A percentile compares a stretch with the other conserved stretches of the same genome.
Conservation (phyloP, 2,797 vertebrate genomes). For the Propithecus deckenii region DNA sequence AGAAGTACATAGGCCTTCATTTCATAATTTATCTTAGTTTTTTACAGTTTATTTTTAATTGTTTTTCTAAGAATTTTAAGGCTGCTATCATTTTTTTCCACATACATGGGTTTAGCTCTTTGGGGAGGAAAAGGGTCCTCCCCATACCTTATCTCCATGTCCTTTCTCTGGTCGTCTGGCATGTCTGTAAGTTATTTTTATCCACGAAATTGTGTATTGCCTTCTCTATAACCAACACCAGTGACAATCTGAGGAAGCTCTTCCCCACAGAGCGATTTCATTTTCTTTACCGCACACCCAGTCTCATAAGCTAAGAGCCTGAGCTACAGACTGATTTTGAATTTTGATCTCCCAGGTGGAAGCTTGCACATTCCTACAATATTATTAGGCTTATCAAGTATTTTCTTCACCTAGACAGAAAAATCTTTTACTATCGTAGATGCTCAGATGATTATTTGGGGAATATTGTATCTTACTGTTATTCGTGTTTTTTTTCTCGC, state of each 20-base stretch:
- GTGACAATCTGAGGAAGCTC: constrained; percentile 77
- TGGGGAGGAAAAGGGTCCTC: not conserved
- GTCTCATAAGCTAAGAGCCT: constrained; percentile 68
- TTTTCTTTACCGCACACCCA: constrained; percentile 74
- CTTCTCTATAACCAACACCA: constrained; percentile 70
- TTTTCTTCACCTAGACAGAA: constrained; percentile 78
- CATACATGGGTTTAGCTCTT: constrained; percentile 56
- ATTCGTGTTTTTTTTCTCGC: constrained; percentile 33
- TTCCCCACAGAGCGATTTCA: constrained; percentile 78
- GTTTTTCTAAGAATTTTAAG: constrained; percentile 48
- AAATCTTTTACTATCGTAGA: constrained; percentile 63
- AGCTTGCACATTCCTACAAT: constrained; percentile 61
- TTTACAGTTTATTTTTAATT: not conserved
- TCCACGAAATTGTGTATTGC: constrained; percentile 65
- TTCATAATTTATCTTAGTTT: constrained; percentile 25
- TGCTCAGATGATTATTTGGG: constrained; percentile 58
- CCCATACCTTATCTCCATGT: constrained; percentile 60
- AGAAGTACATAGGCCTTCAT: not conserved
- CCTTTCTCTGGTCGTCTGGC: constrained; percentile 80
- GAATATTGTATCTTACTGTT: constrained; percentile 26
- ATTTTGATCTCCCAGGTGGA: constrained; percentile 76
- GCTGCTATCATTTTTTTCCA: constrained; percentile 16
- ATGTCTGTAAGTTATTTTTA: constrained; percentile 84
- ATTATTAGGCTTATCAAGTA: constrained; percentile 69
- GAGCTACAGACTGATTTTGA: constrained; percentile 67